Evolutionary conservation across 1,140 invertebrate genomes (phyloP), one percentile per base, ranked within the genome.

Genomic region (Drepana arcuata): DNA sequence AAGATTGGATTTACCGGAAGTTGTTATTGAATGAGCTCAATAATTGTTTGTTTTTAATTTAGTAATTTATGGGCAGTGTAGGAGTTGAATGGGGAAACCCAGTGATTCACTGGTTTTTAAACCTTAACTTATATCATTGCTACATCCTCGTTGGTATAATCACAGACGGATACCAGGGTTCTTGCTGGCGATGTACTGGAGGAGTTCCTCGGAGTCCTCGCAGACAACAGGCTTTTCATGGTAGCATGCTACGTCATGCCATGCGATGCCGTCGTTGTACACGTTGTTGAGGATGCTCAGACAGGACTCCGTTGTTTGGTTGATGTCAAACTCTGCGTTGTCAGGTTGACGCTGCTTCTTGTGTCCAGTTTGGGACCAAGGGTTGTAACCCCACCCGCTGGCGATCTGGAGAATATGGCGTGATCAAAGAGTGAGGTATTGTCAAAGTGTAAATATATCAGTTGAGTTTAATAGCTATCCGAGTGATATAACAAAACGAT

Each of bases 221-320:
- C 94, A 95, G 47, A 95, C 87, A 66, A 95, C 89, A 1, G 93
- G 93, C 67, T 96, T 96, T 75, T 94, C 93, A 71, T 95, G 94
- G 75, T 95, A 95, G 74, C 94, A 96, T 41, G 93, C 94, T 21
- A 95, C 93, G 72, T 96, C 94, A 81, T 95, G 94, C 93, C 93
- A 95, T 31, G 91, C 91, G 58, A 95, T 93, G 31, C 93, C 94
- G 70, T 96, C 94, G 45, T 92, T 93, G 86, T 95, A 95, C 0
- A 95, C 93, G 73, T 95, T 95, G 86, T 96, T 96, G 16, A 95
- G 83, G 25, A 95, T 87, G 7, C 91, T 92, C 41, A 95, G 60
- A 60, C 94, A 96, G 16, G 93, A 93, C 66, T 96, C 94, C 33
- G 88, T 89, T 16, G 93, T 95, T 28, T 91, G 88, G 80, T 95